phyloP scores from a whole-genome alignment of 2,113 vertebrate genomes.

The Pelmatolapia mariae region DNA sequence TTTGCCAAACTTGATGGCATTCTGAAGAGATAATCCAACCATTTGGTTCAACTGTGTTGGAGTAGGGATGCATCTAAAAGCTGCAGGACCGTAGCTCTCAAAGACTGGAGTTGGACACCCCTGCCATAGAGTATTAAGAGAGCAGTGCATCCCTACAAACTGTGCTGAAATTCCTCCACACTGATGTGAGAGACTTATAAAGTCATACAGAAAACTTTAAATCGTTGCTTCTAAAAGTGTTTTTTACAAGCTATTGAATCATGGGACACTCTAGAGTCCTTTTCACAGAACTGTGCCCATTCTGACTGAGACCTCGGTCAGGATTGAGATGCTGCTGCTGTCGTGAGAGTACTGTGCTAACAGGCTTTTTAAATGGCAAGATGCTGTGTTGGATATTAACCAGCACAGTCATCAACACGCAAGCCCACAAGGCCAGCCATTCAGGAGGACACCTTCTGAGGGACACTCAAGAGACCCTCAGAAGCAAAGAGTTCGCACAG shows the following conservation, averaged over 20 bases:
- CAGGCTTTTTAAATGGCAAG: background rate
- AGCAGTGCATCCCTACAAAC: background rate
- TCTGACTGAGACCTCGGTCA: background rate
- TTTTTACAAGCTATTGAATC: background rate
- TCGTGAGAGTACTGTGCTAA: background rate
- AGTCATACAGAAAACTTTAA: background rate
- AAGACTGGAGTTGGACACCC: background rate
- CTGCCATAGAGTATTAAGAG: background rate
- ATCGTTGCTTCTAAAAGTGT: background rate
- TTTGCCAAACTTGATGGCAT: background rate
- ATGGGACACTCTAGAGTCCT: background rate
- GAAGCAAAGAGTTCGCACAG: background rate
- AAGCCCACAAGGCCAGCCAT: background rate
- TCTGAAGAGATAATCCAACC: background rate
- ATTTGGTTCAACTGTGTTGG: background rate
- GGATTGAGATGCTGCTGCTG: background rate
- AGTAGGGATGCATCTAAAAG: background rate
- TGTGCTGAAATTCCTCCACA: background rate
- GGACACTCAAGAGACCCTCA: background rate
- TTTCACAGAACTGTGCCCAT: background rate
- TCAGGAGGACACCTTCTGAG: background rate
- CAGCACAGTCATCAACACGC: background rate
- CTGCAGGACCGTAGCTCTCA: background rate
- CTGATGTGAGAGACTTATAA: background rate
- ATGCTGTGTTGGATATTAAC: background rate